Percentiles rank a stretch among this genome's conserved stretches.
Evolutionary conservation across 37 sponge, comb jelly and placozoan species (phyloP).

Genomic region (Eunapius fragilis): DNA sequence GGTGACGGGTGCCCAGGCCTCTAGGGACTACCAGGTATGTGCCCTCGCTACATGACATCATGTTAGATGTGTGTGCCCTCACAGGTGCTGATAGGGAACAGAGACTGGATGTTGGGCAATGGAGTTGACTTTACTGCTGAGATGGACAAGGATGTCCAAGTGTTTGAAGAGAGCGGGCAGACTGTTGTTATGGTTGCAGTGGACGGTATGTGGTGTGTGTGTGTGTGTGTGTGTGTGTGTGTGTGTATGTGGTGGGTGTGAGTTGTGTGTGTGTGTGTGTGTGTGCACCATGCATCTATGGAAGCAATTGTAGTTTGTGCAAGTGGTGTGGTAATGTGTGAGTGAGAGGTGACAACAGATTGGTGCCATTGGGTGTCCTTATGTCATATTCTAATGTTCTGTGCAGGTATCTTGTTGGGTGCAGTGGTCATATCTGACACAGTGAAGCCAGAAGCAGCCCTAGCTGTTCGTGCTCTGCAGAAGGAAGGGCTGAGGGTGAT

Average conservation of each 20-base stretch:
- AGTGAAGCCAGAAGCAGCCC: conserved; percentile 42
- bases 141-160: conserved; percentile 28
- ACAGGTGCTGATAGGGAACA: conserved; percentile 75
- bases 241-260: no score
- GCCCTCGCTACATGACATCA: no score
- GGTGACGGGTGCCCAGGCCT: neutral
- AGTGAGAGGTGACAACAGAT: neutral
- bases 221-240: conserved; percentile 8
- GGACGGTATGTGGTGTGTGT: conserved; percentile 67
- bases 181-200: conserved; percentile 84
- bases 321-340: conserved; percentile 61
- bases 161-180: conserved; percentile 54
- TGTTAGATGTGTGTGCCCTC: neutral
- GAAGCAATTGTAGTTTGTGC: conserved; percentile 78
- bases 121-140: conserved; percentile 16
- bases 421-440: conserved; percentile 71
- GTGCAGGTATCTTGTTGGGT: conserved; percentile 38
- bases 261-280: conserved; percentile 45
- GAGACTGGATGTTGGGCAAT: conserved; percentile 59
- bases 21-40: neutral
- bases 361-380: neutral
- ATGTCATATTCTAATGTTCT: neutral
- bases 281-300: no score
- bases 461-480: conserved; percentile 39
- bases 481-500: conserved; percentile 41